Evolutionary conservation across 2,797 vertebrate species (phyloP).

Genomic region (Craterocephalus amniculus): DNA sequence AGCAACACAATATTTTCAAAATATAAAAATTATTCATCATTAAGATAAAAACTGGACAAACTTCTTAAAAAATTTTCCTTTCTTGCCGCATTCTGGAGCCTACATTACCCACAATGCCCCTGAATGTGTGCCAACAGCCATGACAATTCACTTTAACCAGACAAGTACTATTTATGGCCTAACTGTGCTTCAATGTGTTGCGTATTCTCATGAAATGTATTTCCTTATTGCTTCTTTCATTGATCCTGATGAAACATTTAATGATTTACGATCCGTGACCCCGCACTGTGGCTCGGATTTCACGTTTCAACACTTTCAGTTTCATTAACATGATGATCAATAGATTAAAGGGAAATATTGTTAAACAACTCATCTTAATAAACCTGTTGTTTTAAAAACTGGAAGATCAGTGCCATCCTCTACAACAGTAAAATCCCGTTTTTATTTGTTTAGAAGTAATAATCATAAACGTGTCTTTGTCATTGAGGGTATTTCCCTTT

Average conservation of each 20-base stretch:
- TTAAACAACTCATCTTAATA: background rate
- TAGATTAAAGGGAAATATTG: background rate
- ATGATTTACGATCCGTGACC: background rate
- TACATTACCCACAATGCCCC: slow-evolving; percentile 21
- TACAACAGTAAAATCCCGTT: background rate
- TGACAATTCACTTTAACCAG: background rate
- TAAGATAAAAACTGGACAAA: no score
- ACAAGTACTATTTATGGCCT: background rate
- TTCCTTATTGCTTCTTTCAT: background rate
- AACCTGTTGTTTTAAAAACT: background rate
- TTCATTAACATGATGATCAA: background rate
- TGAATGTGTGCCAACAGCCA: no score
- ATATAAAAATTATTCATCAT: no score
- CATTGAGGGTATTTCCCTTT: background rate
- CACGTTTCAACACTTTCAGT: background rate
- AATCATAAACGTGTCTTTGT: background rate
- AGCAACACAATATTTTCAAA: background rate
- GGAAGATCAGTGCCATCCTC: background rate
- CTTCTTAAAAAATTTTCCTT: background rate
- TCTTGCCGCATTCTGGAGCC: background rate
- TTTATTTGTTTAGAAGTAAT: background rate
- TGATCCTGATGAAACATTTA: background rate
- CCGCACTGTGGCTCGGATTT: background rate
- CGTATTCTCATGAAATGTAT: background rate
- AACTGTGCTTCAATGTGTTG: background rate